Conservation (phyloP, 2,113 vertebrate species). For the Chaetorhynchus papuensis region DNA sequence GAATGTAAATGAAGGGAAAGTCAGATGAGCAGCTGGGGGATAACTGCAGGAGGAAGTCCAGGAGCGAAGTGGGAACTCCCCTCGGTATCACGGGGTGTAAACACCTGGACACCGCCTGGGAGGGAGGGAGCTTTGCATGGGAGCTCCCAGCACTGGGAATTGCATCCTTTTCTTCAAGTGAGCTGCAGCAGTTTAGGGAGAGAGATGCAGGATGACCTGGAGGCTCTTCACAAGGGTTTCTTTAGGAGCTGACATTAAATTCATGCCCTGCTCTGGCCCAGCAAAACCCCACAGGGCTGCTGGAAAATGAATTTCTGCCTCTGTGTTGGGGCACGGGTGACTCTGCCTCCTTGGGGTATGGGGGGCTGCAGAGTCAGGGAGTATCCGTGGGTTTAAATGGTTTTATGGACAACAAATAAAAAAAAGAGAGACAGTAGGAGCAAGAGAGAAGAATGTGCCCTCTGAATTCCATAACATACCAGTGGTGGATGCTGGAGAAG, state of each 20-base stretch:
- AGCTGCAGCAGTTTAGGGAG: background rate
- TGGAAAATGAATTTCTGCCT: background rate
- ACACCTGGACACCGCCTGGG: background rate
- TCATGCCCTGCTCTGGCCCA: background rate
- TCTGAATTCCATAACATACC: background rate
- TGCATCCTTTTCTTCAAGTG: background rate
- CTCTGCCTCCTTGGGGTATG: accelerated
- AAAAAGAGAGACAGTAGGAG: background rate
- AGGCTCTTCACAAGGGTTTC: background rate
- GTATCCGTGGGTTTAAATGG: accelerated
- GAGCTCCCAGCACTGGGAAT: background rate
- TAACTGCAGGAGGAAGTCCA: background rate
- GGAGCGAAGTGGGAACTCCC: background rate
- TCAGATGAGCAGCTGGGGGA: background rate
- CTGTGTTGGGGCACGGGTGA: background rate
- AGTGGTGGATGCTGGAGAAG: background rate
- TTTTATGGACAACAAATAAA: background rate
- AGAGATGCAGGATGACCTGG: background rate
- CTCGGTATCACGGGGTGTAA: accelerated
- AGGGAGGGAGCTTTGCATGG: background rate
- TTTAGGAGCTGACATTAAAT: background rate
- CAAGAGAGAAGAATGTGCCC: background rate
- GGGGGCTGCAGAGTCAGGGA: background rate
- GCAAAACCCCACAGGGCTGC: background rate
- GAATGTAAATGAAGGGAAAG: background rate